phyloP scores from a whole-genome alignment of 2,797 vertebrate species.

The Podarcis lilfordi region DNA sequence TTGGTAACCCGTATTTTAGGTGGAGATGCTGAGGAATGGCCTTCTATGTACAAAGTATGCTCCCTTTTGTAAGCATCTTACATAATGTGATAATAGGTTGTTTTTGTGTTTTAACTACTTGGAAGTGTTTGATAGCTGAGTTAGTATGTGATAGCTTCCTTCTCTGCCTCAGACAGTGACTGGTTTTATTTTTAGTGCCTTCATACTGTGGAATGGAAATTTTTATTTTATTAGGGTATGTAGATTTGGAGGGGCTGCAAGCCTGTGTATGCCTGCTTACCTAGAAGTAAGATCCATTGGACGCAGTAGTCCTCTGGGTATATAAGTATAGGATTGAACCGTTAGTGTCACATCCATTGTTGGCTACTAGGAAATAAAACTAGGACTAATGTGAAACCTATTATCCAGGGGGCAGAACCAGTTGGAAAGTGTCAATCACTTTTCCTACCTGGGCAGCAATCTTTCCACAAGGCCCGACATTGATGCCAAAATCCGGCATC shows the following conservation, averaged over 20 bases:
- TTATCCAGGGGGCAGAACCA: too few relatives aligned
- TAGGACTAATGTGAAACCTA: too few relatives aligned
- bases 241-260: not conserved
- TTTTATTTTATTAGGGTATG: not conserved
- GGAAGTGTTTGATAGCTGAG: not conserved
- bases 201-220: not conserved
- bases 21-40: not conserved
- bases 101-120: not conserved
- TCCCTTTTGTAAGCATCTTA: not conserved
- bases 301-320: not conserved
- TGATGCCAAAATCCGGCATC: too few relatives aligned
- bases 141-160: not conserved
- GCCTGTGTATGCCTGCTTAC: not conserved
- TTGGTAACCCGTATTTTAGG: not conserved
- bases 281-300: not conserved
- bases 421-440: too few relatives aligned
- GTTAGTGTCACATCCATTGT: not conserved
- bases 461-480: too few relatives aligned
- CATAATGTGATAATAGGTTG: not conserved
- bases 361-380: not conserved
- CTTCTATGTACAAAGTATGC: not conserved
- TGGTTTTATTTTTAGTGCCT: not conserved
- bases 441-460: too few relatives aligned
- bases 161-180: not conserved
- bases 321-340: not conserved